Base-by-base conservation (phyloP, 2,888 invertebrate species). In the Noctua janthe region DNA sequence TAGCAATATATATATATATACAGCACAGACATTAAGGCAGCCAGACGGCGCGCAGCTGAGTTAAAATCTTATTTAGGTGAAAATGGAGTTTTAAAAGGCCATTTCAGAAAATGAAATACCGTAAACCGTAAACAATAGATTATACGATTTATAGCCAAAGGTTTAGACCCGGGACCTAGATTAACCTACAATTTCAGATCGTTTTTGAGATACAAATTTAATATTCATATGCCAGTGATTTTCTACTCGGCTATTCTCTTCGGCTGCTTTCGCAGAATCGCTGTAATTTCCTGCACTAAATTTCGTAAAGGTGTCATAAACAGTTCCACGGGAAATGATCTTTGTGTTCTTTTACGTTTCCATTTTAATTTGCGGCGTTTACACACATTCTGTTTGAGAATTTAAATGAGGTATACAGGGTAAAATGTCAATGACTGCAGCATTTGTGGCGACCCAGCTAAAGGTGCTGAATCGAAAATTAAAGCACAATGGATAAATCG, bases 231-330 rank as follows among this genome's bases (percentile, higher is more conserved):
- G 1, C 67, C 23, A 62, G 62, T 64, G 23, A 69, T 51, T 73
- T 82, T 62, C 62, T n/a, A n/a, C 20, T 84, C 23, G 15, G 35
- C 56, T 47, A 54, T 79, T 69, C 69, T 77, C 62, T 51, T 70
- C 13, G 23, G 69, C 15, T 64, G 56, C 35, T 75, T 72, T 64
- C 56, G 17, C 11, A 51, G 43, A 81, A 73, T 81, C 51, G 72
- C 8, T 64, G 49, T 83, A 59, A 85, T 83, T 85, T 85, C 81
- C 85, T 85, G 62, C 71, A 56, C n/a, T 85, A 80, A 54, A 80
- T 80, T 71, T 59, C 29, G 29, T 56, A 39, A 64, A 84, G n/a
- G 73, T 84, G 43, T 73, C 70, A 73, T 73, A 84, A 82, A 82
- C 80, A 80, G 56, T 51, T 59, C 29, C 59, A 51, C 7, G 23